A percentile compares a stretch with the other conserved stretches of the same genome.
phyloP scores from a whole-genome alignment of 1,140 invertebrate species.

The Eulimnadia texana region DNA sequence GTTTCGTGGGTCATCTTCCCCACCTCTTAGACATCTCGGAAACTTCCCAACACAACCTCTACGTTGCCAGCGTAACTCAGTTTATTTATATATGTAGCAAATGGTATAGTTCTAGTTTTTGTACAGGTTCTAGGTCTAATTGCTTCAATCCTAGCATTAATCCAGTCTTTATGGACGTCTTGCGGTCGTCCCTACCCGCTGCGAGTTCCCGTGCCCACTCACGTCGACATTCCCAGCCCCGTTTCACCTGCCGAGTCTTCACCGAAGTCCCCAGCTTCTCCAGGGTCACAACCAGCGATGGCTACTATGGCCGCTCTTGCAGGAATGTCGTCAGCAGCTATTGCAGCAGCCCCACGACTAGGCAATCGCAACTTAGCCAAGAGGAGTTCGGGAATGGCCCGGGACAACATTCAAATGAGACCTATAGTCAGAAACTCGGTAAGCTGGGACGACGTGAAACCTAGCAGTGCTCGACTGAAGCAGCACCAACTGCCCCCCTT shows the following conservation, averaged over 20 bases:
- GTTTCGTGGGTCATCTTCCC: background rate
- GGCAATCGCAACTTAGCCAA: constrained; percentile 7
- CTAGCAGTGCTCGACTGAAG: constrained; percentile 10
- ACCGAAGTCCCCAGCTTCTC: background rate
- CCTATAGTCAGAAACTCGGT: constrained; percentile 14
- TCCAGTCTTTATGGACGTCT: constrained; percentile 1
- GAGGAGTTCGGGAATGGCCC: background rate
- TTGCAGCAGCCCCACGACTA: constrained; percentile 5
- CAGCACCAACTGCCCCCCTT: background rate
- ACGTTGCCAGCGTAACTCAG: constrained; percentile 3
- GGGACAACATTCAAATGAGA: constrained; percentile 9
- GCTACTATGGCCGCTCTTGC: constrained; percentile 7
- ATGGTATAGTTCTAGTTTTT: background rate
- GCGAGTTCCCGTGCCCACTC: background rate
- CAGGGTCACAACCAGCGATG: background rate
- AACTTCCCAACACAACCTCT: background rate
- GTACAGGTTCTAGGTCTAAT: background rate
- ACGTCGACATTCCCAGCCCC: constrained; percentile 1
- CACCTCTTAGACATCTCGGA: background rate
- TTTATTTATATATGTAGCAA: too few relatives aligned
- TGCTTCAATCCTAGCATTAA: constrained; percentile 5
- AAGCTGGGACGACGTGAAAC: constrained; percentile 13
- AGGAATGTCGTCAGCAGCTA: constrained; percentile 6
- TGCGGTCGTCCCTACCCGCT: constrained; percentile 7
- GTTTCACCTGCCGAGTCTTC: background rate